Evolutionary conservation across 2,888 invertebrate species (phyloP), one percentile per base, ranked within the genome.

Genomic region (Epinotia brunnichana): DNA sequence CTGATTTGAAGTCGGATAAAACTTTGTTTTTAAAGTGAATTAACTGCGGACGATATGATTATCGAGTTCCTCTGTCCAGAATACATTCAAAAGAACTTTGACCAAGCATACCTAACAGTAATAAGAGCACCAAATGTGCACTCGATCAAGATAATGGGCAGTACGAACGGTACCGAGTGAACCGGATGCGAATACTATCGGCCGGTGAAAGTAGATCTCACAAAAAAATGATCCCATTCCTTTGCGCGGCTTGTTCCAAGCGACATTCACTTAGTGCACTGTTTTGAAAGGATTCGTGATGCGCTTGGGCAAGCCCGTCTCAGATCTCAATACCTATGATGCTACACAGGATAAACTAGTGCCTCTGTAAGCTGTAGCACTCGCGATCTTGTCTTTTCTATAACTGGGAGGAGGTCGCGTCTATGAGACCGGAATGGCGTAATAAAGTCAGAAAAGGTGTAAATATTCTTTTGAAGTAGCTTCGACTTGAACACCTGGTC

Each of bases 161-260:
- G 86, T 85, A 83, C 86, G 82, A 90, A 89, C 90, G 88, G 90
- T 88, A 89, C 85, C 81, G 80, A 76, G 79, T 82, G 84, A 91
- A 88, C 92, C 92, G 92, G 92, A 92, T 90, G 85, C 89, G 85
- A 89, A 83, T 85, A 88, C 90, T 89, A 90, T 90, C 86, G 88
- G 85, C 80, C 77, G 91, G 92, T 92, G 92, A 93, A 93, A 93
- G 92, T 93, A 91, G 90, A 86, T 84, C 87, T 88, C 87, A 92
- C 91, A 92, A 93, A 93, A n/a, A 93, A 93, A 92, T 91, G 92
- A 90, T 92, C 92, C 88, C 91, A 92, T 92, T 93, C 89, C 92
- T 87, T n/a, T 85, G 85, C 87, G 35, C 9, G 35, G 35, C 35
- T 9, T 89, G 90, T 91, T 92, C 90, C 90, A 90, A 87, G 90